A percentile compares a stretch with the other conserved stretches of the same genome.
Conservation (phyloP, 2,113 vertebrate genomes). For the Oryzias melastigma region DNA sequence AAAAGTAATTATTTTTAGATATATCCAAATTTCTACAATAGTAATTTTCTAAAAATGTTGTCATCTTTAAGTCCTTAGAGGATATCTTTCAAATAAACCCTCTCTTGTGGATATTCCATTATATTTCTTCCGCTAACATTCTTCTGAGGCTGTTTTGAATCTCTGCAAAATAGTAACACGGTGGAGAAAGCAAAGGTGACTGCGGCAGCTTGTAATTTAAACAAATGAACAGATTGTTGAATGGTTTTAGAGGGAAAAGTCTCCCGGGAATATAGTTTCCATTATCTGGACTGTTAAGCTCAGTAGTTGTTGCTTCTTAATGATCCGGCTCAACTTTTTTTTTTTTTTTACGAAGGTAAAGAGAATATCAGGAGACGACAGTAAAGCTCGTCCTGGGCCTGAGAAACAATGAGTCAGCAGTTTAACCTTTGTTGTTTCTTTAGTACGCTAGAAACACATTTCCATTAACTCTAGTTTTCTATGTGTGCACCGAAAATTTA, state of each 20-base stretch:
- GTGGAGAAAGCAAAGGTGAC: slow-evolving; percentile 9
- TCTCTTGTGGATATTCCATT: no score
- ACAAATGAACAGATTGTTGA: slow-evolving; percentile 18
- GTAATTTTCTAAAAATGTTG: no score
- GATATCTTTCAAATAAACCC: no score
- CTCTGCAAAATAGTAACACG: background rate
- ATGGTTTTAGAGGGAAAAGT: slow-evolving; percentile 30
- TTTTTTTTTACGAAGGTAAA: slow-evolving; percentile 42
- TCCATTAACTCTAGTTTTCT: no score
- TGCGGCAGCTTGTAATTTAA: background rate
- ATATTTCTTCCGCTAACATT: no score
- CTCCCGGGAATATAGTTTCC: slow-evolving; percentile 25
- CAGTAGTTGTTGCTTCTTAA: slow-evolving; percentile 30
- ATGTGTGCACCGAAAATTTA: no score
- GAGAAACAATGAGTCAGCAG: slow-evolving; percentile 46
- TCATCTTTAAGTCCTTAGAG: no score
- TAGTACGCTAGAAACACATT: slow-evolving; percentile 1
- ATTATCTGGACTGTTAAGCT: slow-evolving; percentile 46
- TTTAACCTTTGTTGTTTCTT: slow-evolving; percentile 20
- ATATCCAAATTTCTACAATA: no score
- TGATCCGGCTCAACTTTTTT: slow-evolving; percentile 13
- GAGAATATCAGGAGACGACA: slow-evolving; percentile 17
- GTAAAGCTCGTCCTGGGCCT: slow-evolving; percentile 22
- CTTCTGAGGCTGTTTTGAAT: no score
- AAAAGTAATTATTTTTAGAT: no score